Evolutionary conservation across 2,113 vertebrate species (phyloP), one percentile per base, ranked within the genome.

Genomic region (Pelecanus crispus): DNA sequence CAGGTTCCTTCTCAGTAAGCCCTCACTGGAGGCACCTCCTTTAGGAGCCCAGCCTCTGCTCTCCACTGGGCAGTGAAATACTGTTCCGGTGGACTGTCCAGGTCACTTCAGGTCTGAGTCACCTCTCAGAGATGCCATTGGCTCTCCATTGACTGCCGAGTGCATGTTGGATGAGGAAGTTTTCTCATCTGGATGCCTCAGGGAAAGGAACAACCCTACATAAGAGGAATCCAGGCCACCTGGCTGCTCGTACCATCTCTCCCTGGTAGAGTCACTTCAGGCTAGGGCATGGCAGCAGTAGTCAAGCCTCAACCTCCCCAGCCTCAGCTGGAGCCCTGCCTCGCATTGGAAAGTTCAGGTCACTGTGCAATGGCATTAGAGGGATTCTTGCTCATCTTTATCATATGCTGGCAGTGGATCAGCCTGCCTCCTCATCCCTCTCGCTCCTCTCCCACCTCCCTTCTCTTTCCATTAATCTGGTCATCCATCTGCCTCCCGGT

Each of bases 381-480:
- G 53, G 25, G 81, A 42, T 84, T 94, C 77, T 92, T 22, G 0
- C 85, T 89, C 66, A 4, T 87, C 80, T 77, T 58, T 66, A 26
- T 72, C 13, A 1, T 17, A 1, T 2, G 3, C 92, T 91, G 68
- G 70, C n/a, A 2, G 55, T 3, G 15, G 67, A 90, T 88, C 67
- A 61, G 44, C 83, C 88, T 40, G 78, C 70, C 34, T 77, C 77
- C 81, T 91, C 53, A 68, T 95, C 78, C 25, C 10, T 87, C 82
- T 92, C 15, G 0, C 61, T 91, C 13, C 82, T 96, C 89, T 85
- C 83, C 53, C 49, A 65, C 62, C 73, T 83, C 34, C 52, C 49
- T 86, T 93, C 87, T 61, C 91, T 71, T 47, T 61, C 88, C 15
- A 50, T 67, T 86, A 94, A 91, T 96, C 94, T 86, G 81, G 88